phyloP scores from a whole-genome alignment of 2,113 vertebrate species.

The Microtus oregoni region DNA sequence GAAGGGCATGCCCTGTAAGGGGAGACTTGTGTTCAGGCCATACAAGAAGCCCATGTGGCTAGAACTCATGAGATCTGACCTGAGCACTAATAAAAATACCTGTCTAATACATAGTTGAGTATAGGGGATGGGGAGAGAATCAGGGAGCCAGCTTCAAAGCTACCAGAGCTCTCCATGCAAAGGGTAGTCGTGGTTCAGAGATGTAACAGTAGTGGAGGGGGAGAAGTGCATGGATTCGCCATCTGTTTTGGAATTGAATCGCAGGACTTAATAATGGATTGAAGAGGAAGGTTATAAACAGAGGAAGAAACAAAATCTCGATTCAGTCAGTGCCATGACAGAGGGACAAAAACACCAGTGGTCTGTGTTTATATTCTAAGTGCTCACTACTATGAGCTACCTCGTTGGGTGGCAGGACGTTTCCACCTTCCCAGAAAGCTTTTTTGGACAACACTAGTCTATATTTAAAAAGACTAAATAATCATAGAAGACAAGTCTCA shows the following conservation, averaged over 20 bases:
- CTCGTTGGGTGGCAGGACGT: not conserved
- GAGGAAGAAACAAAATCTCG: not conserved
- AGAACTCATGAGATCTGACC: constrained; percentile 1
- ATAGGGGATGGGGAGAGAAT: not conserved
- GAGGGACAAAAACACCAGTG: not conserved
- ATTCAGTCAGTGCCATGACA: constrained; percentile 18
- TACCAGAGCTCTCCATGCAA: not conserved
- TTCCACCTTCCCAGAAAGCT: constrained; percentile 33
- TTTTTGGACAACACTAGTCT: not conserved
- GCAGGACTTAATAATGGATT: constrained; percentile 11
- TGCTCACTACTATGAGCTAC: not conserved
- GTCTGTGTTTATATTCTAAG: constrained; percentile 35
- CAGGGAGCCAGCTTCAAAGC: not conserved
- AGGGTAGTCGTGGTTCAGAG: not conserved
- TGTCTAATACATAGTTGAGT: not conserved
- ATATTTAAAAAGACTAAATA: constrained; percentile 31
- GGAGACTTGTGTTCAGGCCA: not conserved
- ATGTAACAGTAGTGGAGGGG: not conserved
- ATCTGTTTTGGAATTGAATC: constrained; percentile 1
- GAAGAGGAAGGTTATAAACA: constrained; percentile 44
- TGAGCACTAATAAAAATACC: constrained; percentile 35
- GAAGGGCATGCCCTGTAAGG: not conserved
- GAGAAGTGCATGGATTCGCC: not conserved
- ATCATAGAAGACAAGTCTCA: constrained; percentile 49
- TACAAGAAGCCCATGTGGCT: not conserved